phyloP scores from a whole-genome alignment of 2,113 vertebrate species.

The Himantopus leucocephalus region DNA sequence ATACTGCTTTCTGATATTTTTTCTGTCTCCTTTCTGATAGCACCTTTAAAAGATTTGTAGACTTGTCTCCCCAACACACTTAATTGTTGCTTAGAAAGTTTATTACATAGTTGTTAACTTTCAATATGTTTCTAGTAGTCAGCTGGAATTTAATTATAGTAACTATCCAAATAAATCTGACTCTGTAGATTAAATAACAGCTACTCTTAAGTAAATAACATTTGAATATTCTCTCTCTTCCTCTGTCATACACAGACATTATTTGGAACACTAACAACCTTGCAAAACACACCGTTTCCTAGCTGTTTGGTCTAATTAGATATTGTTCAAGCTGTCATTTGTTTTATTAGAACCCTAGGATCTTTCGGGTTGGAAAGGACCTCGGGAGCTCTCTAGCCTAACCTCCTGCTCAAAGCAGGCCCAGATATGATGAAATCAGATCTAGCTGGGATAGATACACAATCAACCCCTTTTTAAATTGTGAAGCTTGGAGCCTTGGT shows the following conservation, averaged over 20 bases:
- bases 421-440: background rate
- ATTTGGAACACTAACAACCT: background rate
- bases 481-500: background rate
- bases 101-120: conserved; percentile 36
- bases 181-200: conserved; percentile 26
- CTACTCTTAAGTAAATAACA: conserved; percentile 4
- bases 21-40: background rate
- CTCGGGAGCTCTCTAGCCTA: background rate
- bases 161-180: conserved; percentile 41
- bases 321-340: background rate
- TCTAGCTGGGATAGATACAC: background rate
- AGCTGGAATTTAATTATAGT: conserved; percentile 38
- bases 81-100: conserved; percentile 17
- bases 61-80: background rate
- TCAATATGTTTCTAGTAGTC: conserved; percentile 1
- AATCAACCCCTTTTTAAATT: background rate
- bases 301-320: background rate
- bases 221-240: background rate
- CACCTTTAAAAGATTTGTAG: background rate
- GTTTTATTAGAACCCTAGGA: background rate
- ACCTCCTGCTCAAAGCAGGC: background rate
- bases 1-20: background rate
- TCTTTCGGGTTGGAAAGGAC: background rate
- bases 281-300: background rate
- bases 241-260: background rate